These are phyloP conservation scores for Amphibalanus amphitrite DNA, from an alignment of 1,140 invertebrate genomes.

Conservation along the genomic window DNA sequence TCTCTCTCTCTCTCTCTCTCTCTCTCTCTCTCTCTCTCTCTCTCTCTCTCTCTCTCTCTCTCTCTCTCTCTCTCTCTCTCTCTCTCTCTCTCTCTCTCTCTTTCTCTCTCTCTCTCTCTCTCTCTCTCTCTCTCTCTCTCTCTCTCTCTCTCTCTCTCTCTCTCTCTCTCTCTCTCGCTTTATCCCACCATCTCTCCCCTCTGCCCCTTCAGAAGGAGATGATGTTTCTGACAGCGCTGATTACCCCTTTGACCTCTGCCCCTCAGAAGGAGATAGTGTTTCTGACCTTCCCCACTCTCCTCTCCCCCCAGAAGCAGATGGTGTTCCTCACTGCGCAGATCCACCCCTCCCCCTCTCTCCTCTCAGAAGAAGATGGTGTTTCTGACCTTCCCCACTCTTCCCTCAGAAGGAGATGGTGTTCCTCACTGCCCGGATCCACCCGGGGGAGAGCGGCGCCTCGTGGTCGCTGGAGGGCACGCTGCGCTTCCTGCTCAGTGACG, in stretches of 20 bases:
- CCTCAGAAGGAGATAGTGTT: conserved; percentile 20
- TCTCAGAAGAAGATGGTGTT: conserved; percentile 21
- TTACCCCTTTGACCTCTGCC: background rate
- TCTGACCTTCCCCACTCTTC: conserved; percentile 18
- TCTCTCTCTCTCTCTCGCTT: too few relatives aligned
- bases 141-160: too few relatives aligned
- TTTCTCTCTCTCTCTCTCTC: too few relatives aligned
- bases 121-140: too few relatives aligned
- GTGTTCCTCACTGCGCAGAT: too few relatives aligned
- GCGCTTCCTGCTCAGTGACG: conserved; percentile 42
- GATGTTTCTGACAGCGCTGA: too few relatives aligned
- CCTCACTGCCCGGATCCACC: conserved; percentile 65
- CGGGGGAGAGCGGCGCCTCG: conserved; percentile 72
- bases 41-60: too few relatives aligned
- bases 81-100: too few relatives aligned
- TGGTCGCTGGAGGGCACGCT: conserved; percentile 77
- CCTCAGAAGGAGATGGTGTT: conserved; percentile 49
- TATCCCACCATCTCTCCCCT: too few relatives aligned
- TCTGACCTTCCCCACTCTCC: conserved; percentile 4
- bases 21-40: too few relatives aligned
- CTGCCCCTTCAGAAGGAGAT: too few relatives aligned
- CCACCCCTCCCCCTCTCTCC: background rate
- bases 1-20: conserved; percentile 1
- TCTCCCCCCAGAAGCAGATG: conserved; percentile 21
- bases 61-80: too few relatives aligned